Evolutionary conservation across 2,888 invertebrate species (phyloP).

Genomic region (Tipula lateralis): DNA sequence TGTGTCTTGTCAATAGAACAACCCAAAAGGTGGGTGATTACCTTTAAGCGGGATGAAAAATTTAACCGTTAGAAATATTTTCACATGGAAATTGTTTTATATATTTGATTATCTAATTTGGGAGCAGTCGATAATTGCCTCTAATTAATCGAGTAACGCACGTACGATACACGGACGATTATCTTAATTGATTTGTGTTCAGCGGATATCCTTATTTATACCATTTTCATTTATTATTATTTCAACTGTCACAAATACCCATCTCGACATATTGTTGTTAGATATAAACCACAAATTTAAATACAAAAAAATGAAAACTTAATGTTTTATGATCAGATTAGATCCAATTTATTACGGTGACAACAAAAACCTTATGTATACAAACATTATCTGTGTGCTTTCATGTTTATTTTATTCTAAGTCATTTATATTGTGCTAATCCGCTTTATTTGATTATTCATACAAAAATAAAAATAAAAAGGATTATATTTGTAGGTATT

Average conservation of each 20-base stretch:
- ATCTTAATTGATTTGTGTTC: too few relatives aligned
- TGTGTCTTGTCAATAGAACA: not conserved
- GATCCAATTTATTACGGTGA: slow-evolving; percentile 1
- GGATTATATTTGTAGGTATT: not conserved
- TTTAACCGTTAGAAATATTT: not conserved
- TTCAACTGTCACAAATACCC: not conserved
- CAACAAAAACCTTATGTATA: not conserved
- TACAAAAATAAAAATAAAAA: too few relatives aligned
- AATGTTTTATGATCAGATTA: slow-evolving; percentile 24
- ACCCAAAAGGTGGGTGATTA: not conserved
- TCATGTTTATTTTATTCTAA: not conserved
- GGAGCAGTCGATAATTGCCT: not conserved
- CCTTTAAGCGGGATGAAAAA: not conserved
- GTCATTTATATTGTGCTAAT: slow-evolving; percentile 19
- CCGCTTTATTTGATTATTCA: slow-evolving; percentile 24
- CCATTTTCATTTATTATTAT: not conserved
- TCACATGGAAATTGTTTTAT: not conserved
- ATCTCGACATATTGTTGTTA: not conserved
- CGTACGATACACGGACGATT: too few relatives aligned
- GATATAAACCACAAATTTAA: not conserved
- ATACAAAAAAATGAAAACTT: slow-evolving; percentile 3
- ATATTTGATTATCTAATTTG: not conserved
- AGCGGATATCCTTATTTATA: not conserved
- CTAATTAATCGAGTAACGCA: not conserved
- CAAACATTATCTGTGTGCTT: not conserved